Percentiles rank a stretch among this genome's conserved stretches.
phyloP scores from a whole-genome alignment of 1,140 invertebrate species.

The Lepidurus couesii region DNA sequence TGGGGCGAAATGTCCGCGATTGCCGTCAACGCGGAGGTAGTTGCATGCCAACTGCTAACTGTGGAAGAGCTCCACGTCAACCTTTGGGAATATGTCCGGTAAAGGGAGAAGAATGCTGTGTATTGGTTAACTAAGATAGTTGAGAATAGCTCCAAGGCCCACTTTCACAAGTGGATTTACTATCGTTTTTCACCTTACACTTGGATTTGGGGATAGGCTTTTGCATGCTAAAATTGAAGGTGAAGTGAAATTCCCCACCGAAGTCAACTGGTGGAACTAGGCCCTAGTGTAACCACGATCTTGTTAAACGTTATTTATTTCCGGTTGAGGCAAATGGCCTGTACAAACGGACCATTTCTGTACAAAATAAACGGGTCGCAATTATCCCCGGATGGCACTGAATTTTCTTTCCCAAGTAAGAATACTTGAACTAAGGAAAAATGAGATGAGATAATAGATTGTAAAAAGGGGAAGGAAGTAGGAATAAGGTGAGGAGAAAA shows the following conservation, averaged over 20 bases:
- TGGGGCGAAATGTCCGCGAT: background rate
- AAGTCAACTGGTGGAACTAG: no score
- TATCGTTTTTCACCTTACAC: no score
- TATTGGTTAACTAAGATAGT: background rate
- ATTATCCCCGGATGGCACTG: background rate
- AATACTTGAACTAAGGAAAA: background rate
- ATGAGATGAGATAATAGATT: background rate
- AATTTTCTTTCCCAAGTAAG: background rate
- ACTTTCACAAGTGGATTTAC: no score
- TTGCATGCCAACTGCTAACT: conserved; percentile 17
- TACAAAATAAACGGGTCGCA: conserved; percentile 7
- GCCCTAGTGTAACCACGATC: no score
- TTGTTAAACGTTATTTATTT: conserved; percentile 19
- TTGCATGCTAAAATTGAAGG: no score
- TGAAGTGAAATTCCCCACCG: no score
- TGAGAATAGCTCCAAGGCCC: background rate
- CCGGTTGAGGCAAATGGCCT: background rate
- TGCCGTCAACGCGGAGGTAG: conserved; percentile 19
- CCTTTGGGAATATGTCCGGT: background rate
- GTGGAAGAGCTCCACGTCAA: conserved; percentile 23
- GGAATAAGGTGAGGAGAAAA: background rate
- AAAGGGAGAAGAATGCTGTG: conserved; percentile 16
- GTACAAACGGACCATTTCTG: background rate
- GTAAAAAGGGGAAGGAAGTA: background rate
- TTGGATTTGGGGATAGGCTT: no score